Evolutionary conservation across 2,888 invertebrate genomes (phyloP).

Genomic region (Helleia helle): DNA sequence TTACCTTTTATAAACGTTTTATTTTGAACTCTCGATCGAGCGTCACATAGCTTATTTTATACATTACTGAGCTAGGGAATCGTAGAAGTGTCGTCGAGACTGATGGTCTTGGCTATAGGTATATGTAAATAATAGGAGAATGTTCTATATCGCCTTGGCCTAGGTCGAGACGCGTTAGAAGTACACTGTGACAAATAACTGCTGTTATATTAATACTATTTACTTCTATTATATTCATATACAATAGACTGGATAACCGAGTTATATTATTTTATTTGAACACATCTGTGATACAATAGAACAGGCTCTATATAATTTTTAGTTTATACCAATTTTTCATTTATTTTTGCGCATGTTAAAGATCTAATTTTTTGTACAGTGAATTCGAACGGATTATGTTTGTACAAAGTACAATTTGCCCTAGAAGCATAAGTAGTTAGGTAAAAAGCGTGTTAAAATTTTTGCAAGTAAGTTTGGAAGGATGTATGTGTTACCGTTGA

Average conservation of each 20-base stretch:
- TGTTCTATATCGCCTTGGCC: slow-evolving; percentile 67
- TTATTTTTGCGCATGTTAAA: slow-evolving; percentile 35
- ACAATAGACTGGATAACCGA: slow-evolving; percentile 31
- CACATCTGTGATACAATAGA: slow-evolving; percentile 70
- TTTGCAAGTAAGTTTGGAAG: slow-evolving; percentile 54
- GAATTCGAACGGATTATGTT: slow-evolving; percentile 55
- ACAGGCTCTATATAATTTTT: slow-evolving; percentile 47
- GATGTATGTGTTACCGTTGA: slow-evolving; percentile 56
- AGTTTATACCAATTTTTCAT: too few species aligned
- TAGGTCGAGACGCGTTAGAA: slow-evolving; percentile 59
- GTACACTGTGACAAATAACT: slow-evolving; percentile 56
- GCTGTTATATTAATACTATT: slow-evolving; percentile 14
- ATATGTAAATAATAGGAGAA: slow-evolving; percentile 73
- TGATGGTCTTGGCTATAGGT: slow-evolving; percentile 70
- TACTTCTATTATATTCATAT: slow-evolving; percentile 37
- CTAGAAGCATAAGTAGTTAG: slow-evolving; percentile 73
- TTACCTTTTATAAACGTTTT: slow-evolving; percentile 61
- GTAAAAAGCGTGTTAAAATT: slow-evolving; percentile 61
- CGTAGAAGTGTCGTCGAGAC: slow-evolving; percentile 65
- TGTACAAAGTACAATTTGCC: slow-evolving; percentile 75
- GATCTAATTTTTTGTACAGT: slow-evolving; percentile 52
- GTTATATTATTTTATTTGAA: slow-evolving; percentile 53
- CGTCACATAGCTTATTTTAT: slow-evolving; percentile 53
- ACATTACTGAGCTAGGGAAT: slow-evolving; percentile 57
- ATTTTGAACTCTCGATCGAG: slow-evolving; percentile 56